Evolutionary conservation across 2,888 invertebrate genomes (phyloP).

Genomic region (Plutella xylostella): DNA sequence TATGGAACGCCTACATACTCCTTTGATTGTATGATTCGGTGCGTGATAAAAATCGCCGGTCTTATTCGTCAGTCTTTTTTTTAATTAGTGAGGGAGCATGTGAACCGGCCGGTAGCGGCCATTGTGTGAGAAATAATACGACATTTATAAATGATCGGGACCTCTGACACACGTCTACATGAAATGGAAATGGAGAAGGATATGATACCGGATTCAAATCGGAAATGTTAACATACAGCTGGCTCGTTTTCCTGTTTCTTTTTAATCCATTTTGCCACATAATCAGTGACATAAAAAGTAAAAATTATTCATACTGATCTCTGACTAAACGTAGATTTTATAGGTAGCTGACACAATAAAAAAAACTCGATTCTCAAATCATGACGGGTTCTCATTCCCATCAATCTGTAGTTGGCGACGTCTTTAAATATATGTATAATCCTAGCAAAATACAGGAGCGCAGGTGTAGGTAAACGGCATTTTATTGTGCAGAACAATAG

Average conservation of each 20-base stretch:
- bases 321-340: too few species aligned
- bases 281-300: too few species aligned
- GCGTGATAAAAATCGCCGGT: slow-evolving; percentile 66
- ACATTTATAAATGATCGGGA: slow-evolving; percentile 48
- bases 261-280: too few species aligned
- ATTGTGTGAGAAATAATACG: slow-evolving; percentile 60
- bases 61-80: slow-evolving; percentile 67
- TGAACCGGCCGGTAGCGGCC: slow-evolving; percentile 53
- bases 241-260: too few species aligned
- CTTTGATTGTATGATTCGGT: slow-evolving; percentile 61
- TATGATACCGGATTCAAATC: slow-evolving; percentile 25
- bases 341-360: too few species aligned
- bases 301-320: too few species aligned
- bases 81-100: slow-evolving; percentile 66
- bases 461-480: slow-evolving; percentile 43
- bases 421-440: slow-evolving; percentile 9
- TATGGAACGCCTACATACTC: slow-evolving; percentile 58
- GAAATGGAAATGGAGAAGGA: slow-evolving; percentile 46
- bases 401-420: slow-evolving; percentile 22
- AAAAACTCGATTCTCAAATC: too few species aligned
- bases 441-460: slow-evolving; percentile 32
- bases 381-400: too few species aligned
- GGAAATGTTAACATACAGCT: too few species aligned
- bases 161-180: slow-evolving; percentile 24
- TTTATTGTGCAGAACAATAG: slow-evolving; percentile 39